These are phyloP conservation scores for Hofmannophila pseudospretella DNA, from an alignment of 2,888 invertebrate species.

Conservation along the genomic window DNA sequence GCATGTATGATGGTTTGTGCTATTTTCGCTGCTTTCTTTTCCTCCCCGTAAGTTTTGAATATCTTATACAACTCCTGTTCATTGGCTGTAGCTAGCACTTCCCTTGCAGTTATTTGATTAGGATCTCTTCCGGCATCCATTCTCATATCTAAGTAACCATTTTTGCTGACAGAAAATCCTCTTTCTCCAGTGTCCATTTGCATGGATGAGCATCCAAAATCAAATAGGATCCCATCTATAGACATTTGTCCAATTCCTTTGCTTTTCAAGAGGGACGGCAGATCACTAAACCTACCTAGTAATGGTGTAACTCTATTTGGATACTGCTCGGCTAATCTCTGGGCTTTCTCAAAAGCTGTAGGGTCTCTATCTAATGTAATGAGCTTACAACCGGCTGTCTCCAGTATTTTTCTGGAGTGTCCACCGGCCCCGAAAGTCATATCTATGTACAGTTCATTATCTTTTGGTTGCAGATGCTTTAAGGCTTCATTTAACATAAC, in stretches of 20 bases:
- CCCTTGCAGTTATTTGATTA: slow-evolving; percentile 88
- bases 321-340: slow-evolving; percentile 80
- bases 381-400: slow-evolving; percentile 81
- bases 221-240: slow-evolving; percentile 93
- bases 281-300: slow-evolving; percentile 91
- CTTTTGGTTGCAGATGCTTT: slow-evolving; percentile 80
- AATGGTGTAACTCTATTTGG: slow-evolving; percentile 87
- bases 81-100: slow-evolving; percentile 88
- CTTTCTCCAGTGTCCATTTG: slow-evolving; percentile 89
- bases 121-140: slow-evolving; percentile 90
- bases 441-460: slow-evolving; percentile 85
- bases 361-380: slow-evolving; percentile 95
- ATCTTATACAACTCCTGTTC: slow-evolving; percentile 89
- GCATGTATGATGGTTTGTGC: slow-evolving; percentile 92
- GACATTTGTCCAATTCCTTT: slow-evolving; percentile 79
- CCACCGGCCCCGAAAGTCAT: slow-evolving; percentile 99
- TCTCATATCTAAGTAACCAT: slow-evolving; percentile 96
- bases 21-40: slow-evolving; percentile 90
- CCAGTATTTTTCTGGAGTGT: slow-evolving; percentile 86
- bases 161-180: slow-evolving; percentile 90
- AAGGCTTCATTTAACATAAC: slow-evolving; percentile 86
- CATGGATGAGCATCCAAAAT: slow-evolving; percentile 97
- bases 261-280: slow-evolving; percentile 81
- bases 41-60: slow-evolving; percentile 95
- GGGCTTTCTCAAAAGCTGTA: slow-evolving; percentile 82